Conservation (phyloP, 2,113 vertebrate species). For the Micromys minutus region DNA sequence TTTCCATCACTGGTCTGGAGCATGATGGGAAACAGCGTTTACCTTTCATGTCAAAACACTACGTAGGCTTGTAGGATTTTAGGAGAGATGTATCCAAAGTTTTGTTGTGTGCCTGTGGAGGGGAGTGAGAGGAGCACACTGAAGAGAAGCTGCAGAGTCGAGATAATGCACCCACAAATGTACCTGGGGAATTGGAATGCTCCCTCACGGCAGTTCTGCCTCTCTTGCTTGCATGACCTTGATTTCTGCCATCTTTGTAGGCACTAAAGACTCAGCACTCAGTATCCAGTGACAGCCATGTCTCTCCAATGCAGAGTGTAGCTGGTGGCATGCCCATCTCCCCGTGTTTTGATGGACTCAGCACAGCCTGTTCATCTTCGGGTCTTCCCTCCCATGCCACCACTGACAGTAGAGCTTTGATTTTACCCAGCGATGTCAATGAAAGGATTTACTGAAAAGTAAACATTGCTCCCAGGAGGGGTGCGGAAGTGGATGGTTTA, state of each 20-base stretch:
- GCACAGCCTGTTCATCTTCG: accelerated
- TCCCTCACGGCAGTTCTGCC: accelerated
- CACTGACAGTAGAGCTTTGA: background rate
- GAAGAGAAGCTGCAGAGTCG: accelerated
- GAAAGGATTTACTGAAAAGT: background rate
- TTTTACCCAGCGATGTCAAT: background rate
- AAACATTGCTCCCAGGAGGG: background rate
- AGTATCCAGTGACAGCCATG: accelerated
- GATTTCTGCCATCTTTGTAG: background rate
- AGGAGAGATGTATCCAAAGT: too few relatives aligned
- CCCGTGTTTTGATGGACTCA: background rate
- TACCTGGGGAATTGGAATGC: too few relatives aligned
- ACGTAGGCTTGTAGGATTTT: accelerated
- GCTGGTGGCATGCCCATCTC: background rate
- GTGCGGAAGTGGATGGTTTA: background rate
- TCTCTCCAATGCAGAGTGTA: background rate
- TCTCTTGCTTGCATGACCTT: accelerated
- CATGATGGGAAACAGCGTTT: background rate
- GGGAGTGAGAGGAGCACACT: accelerated
- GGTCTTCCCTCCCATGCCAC: background rate
- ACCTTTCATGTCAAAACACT: background rate
- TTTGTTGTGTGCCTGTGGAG: too few relatives aligned
- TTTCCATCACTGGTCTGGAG: background rate
- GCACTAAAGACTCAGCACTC: background rate
- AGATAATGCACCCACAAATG: accelerated